phyloP scores from a whole-genome alignment of 2,888 invertebrate genomes.

The Sipunculus nudus region DNA sequence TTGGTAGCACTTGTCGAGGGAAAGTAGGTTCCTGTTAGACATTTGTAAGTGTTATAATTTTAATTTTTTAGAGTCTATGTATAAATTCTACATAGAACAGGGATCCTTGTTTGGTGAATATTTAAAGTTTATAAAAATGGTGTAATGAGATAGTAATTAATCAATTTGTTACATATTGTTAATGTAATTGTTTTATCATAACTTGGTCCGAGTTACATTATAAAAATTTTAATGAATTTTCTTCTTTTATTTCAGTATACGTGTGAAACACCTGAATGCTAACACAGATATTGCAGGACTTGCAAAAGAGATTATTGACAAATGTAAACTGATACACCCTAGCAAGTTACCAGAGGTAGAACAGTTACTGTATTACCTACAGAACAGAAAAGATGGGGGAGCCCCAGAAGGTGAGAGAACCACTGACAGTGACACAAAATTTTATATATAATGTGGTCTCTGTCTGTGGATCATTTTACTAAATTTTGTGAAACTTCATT shows the following conservation, averaged over 20 bases:
- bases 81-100: too few species aligned
- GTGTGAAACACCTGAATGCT: constrained; percentile 81
- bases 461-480: background rate
- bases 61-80: too few species aligned
- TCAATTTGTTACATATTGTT: too few species aligned
- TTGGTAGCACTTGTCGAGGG: too few species aligned
- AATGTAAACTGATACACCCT: constrained; percentile 85
- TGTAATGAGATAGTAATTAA: too few species aligned
- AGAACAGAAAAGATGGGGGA: constrained; percentile 75
- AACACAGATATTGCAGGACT: constrained; percentile 82
- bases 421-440: background rate
- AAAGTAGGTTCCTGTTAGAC: too few species aligned
- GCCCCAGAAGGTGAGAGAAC: constrained; percentile 49
- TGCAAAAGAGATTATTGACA: constrained; percentile 84
- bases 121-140: background rate
- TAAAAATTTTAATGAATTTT: background rate
- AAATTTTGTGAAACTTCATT: too few species aligned
- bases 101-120: too few species aligned
- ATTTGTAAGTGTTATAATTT: too few species aligned
- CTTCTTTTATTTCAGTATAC: constrained; percentile 58
- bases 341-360: constrained; percentile 85
- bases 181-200: too few species aligned
- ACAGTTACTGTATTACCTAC: constrained; percentile 86
- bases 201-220: background rate
- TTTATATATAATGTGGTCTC: background rate